Conservation (phyloP, 2,888 invertebrate genomes). For the Trichopoda pennipes region DNA sequence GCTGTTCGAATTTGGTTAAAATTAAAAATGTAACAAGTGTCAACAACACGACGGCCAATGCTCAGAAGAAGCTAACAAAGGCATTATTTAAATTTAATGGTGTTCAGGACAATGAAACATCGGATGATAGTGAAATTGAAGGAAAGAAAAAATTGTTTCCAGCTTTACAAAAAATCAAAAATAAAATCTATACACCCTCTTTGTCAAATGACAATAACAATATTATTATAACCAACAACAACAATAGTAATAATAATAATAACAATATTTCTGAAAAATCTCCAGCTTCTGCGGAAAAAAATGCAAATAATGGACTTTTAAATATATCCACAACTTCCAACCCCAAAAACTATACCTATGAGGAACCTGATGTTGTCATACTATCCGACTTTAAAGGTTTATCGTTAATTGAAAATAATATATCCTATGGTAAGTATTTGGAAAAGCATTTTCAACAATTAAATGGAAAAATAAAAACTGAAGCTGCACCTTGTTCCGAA, state of each 20-base stretch:
- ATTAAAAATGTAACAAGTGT: conserved; percentile 68
- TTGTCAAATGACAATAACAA: conserved; percentile 5
- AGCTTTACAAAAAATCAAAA: conserved; percentile 23
- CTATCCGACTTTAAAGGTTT: conserved; percentile 52
- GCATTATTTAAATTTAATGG: conserved; percentile 63
- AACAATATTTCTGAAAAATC: not conserved
- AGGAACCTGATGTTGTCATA: conserved; percentile 63
- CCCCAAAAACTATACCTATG: conserved; percentile 9
- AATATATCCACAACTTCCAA: not conserved
- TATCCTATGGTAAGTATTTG: conserved; percentile 66
- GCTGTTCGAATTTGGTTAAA: conserved; percentile 69
- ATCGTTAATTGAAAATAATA: conserved; percentile 18
- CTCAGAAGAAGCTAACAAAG: conserved; percentile 69
- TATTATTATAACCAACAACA: not conserved
- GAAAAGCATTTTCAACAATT: conserved; percentile 61
- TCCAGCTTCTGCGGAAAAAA: not conserved
- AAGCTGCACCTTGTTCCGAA: not conserved
- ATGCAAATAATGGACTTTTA: conserved; percentile 1
- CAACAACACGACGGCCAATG: not conserved
- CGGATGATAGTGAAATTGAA: conserved; percentile 63
- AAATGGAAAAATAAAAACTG: conserved; percentile 7
- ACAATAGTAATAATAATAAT: too few species aligned
- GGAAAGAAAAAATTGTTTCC: conserved; percentile 58
- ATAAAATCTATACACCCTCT: not conserved
- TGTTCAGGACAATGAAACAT: conserved; percentile 42